Percentiles rank a stretch among this genome's conserved stretches.
phyloP scores from a whole-genome alignment of 2,113 vertebrate genomes.

The Pelmatolapia mariae region DNA sequence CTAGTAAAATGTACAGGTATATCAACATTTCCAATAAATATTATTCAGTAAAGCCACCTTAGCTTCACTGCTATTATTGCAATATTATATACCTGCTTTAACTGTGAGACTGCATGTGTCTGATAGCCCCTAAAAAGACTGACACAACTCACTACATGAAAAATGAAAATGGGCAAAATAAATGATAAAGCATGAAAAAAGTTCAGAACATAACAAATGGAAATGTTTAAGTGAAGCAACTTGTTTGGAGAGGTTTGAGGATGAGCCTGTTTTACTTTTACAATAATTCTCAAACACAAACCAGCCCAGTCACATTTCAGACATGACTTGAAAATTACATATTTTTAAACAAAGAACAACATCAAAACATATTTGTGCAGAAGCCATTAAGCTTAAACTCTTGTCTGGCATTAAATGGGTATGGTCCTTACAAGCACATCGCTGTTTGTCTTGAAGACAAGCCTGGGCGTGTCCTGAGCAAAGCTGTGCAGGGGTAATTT shows the following conservation, averaged over 20 bases:
- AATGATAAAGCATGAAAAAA: constrained; percentile 34
- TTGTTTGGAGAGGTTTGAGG: background rate
- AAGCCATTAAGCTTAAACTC: constrained; percentile 56
- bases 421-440: constrained; percentile 99
- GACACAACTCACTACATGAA: constrained; percentile 1
- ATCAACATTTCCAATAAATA: background rate
- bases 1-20: background rate
- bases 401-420: constrained; percentile 84
- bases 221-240: background rate
- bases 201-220: constrained; percentile 1
- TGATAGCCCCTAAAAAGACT: background rate
- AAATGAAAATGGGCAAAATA: constrained; percentile 59
- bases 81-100: background rate
- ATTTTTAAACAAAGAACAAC: constrained; percentile 37
- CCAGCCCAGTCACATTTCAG: constrained; percentile 3
- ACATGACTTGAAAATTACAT: constrained; percentile 25
- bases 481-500: constrained; percentile 97
- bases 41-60: background rate
- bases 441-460: constrained; percentile 99
- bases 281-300: constrained; percentile 5
- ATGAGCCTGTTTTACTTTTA: background rate
- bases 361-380: constrained; percentile 58
- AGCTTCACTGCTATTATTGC: background rate
- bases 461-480: constrained; percentile 99
- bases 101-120: background rate